Evolutionary conservation across 2,888 invertebrate genomes (phyloP), one percentile per base, ranked within the genome.

Genomic region (Cephus pulcher): DNA sequence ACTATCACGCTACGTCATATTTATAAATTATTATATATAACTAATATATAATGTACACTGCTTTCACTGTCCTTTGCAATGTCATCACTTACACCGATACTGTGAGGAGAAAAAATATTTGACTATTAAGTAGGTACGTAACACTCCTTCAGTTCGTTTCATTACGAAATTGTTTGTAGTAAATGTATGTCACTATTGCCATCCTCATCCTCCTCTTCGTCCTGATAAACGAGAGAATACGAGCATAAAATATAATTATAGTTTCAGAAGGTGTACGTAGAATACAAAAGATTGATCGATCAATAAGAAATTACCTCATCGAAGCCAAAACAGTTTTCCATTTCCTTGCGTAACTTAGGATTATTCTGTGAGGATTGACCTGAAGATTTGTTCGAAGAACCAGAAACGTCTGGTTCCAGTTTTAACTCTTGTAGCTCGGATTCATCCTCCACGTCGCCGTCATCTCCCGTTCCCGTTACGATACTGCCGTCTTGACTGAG

Each of bases 281-380:
- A 80, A 74, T 76, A 73, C 77, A 73, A 76, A 76, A 73, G 73
- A 71, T 69, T 23, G 30, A 78, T 79, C 1, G 23, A 78, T 76
- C 75, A 80, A 68, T 69, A 79, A 78, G 74, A 35, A 79, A 93
- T 93, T 89, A 95, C 96, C 85, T 93, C 94, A 91, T 96, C 96
- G 92, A 97, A 97, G 3, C 97, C 97, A 84, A 97, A 97, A 90
- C 97, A 97, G 32, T 95, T 95, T 88, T 96, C 94, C 92, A 96
- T 95, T 81, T 97, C 97, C 85, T 95, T 94, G 85, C 92, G 89
- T 34, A 91, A 80, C 78, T 91, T 90, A 1, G 90, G 84, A 84
- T 91, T 89, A 74, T 80, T 86, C 78, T 87, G 89, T 4, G 86
- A 76, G 73, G 82, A 84, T 56, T 88, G 88, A 70, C 84, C 80